Evolutionary conservation across 2,888 invertebrate genomes (phyloP).

Genomic region (Clostera curtula): DNA sequence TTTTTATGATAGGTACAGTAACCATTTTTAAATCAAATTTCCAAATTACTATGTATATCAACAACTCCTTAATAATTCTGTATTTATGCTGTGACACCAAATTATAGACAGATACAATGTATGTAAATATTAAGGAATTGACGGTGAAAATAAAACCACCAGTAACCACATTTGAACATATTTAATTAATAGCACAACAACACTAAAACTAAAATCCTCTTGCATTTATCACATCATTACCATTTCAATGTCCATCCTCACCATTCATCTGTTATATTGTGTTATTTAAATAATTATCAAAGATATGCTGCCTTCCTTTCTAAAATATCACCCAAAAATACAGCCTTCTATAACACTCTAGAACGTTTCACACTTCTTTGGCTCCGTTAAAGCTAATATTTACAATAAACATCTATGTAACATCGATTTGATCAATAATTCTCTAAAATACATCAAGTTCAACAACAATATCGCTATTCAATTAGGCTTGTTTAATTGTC

Average conservation of each 20-base stretch:
- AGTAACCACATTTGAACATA: slow-evolving; percentile 64
- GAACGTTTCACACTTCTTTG: slow-evolving; percentile 52
- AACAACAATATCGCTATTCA: slow-evolving; percentile 65
- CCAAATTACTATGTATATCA: too few species aligned
- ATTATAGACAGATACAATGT: slow-evolving; percentile 1
- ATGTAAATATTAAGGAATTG: slow-evolving; percentile 2
- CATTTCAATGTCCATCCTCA: slow-evolving; percentile 34
- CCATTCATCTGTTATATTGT: slow-evolving; percentile 25
- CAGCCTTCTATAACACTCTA: slow-evolving; percentile 70
- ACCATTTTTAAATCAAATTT: too few species aligned
- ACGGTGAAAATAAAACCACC: slow-evolving; percentile 23
- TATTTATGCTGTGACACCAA: too few species aligned
- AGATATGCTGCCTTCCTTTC: slow-evolving; percentile 62
- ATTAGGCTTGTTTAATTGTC: slow-evolving; percentile 59
- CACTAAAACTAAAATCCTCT: slow-evolving; percentile 61
- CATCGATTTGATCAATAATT: slow-evolving; percentile 73
- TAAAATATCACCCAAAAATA: slow-evolving; percentile 74
- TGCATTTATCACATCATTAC: slow-evolving; percentile 66
- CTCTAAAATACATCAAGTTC: slow-evolving; percentile 72
- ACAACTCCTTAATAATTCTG: too few species aligned
- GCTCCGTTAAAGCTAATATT: slow-evolving; percentile 55
- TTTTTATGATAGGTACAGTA: too few species aligned
- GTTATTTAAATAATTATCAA: slow-evolving; percentile 53
- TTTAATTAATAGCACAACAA: slow-evolving; percentile 75
- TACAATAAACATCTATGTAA: slow-evolving; percentile 74